Percentiles rank a stretch among this genome's conserved stretches.
Conservation (phyloP, 2,113 vertebrate species). For the Electrona antarctica region DNA sequence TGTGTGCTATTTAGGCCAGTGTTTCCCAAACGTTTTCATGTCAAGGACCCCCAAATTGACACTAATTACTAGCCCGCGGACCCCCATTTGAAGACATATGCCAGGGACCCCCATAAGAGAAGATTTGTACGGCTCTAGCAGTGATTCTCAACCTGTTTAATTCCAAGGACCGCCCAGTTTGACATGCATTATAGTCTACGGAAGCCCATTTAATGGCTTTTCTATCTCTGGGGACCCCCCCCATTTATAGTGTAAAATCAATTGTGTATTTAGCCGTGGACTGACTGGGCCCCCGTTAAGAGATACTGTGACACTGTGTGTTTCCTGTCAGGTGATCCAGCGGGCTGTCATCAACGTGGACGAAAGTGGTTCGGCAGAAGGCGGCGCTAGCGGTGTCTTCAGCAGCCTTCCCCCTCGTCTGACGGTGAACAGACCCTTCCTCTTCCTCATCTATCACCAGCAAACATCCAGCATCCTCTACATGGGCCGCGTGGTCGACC, state of each 20-base stretch:
- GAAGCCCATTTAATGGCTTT: no score
- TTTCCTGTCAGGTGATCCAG: slow-evolving; percentile 79
- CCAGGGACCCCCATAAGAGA: no score
- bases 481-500: slow-evolving; percentile 87
- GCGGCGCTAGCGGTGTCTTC: slow-evolving; percentile 54
- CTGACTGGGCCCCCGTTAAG: neutral
- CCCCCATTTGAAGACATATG: no score
- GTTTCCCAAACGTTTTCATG: no score
- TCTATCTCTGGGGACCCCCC: no score
- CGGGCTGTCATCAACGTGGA: slow-evolving; percentile 80
- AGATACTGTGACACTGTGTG: neutral
- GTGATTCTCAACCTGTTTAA: no score
- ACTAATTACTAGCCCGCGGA: no score
- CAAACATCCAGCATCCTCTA: slow-evolving; percentile 78
- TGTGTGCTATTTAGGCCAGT: no score
- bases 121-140: no score
- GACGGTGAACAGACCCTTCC: slow-evolving; percentile 84
- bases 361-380: slow-evolving; percentile 73
- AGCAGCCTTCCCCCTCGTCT: slow-evolving; percentile 79
- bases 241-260: neutral
- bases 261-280: neutral
- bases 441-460: slow-evolving; percentile 88
- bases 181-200: no score
- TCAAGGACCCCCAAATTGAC: no score
- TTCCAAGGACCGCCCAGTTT: no score